Conservation (phyloP, 2,113 vertebrate genomes). For the Spheniscus mendiculus region DNA sequence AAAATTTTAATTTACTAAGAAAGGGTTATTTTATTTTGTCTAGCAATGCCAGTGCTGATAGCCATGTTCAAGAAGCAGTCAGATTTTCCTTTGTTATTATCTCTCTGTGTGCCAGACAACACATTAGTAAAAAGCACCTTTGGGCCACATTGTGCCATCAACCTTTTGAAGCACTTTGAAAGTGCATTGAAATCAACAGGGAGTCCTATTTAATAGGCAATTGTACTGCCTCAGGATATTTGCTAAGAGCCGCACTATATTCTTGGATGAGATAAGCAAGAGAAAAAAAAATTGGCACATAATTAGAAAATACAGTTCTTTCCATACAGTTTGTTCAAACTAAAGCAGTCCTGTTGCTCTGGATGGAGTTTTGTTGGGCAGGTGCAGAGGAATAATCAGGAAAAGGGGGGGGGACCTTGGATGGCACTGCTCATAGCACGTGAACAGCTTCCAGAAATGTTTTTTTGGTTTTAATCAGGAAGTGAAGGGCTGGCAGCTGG, state of each 20-base stretch:
- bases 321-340: not conserved
- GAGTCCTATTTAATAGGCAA: not conserved
- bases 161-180: not conserved
- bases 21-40: not conserved
- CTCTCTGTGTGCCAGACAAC: not conserved
- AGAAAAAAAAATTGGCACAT: not conserved
- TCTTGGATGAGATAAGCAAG: not conserved
- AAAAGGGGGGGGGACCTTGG: not conserved
- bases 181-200: not conserved
- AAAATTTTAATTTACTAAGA: not conserved
- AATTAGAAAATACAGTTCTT: not conserved
- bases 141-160: slow-evolving; percentile 1
- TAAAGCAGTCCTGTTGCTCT: not conserved
- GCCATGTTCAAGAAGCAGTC: not conserved
- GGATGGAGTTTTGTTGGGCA: not conserved
- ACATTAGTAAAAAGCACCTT: not conserved
- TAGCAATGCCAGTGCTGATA: not conserved
- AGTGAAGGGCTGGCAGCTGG: slow-evolving; percentile 24
- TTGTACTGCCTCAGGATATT: not conserved
- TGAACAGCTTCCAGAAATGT: not conserved
- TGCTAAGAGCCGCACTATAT: not conserved
- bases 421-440: not conserved
- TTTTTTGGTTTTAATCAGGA: slow-evolving; percentile 6
- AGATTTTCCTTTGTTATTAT: not conserved
- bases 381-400: not conserved